Evolutionary conservation across 2,113 vertebrate genomes (phyloP).

Genomic region (Xerus inauris): DNA sequence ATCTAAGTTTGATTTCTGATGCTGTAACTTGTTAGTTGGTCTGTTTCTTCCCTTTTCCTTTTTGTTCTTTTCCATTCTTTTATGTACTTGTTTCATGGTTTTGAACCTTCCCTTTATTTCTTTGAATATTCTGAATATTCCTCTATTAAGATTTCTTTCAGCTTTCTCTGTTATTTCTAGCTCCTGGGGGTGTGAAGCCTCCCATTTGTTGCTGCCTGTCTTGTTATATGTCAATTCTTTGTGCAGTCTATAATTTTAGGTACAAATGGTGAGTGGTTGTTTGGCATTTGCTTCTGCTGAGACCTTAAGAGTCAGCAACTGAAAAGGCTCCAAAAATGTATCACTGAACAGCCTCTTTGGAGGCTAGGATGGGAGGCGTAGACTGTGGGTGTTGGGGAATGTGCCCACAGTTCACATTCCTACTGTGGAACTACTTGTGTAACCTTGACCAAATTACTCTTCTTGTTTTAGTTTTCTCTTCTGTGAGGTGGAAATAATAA

Average conservation of each 20-base stretch:
- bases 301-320: not conserved
- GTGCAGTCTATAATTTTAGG: not conserved
- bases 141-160: not conserved
- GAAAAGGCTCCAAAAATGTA: not conserved
- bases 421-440: not conserved
- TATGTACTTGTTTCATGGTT: not conserved
- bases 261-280: not conserved
- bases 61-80: not conserved
- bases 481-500: slow-evolving; percentile 32
- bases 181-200: not conserved
- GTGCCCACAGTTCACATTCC: not conserved
- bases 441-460: not conserved
- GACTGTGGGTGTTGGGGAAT: not conserved
- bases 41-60: slow-evolving; percentile 17
- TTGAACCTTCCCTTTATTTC: not conserved
- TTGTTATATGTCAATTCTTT: not conserved
- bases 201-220: not conserved
- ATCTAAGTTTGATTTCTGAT: not conserved
- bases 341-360: not conserved
- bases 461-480: not conserved
- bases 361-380: not conserved
- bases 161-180: not conserved
- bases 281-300: not conserved
- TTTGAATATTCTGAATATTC: slow-evolving; percentile 39
- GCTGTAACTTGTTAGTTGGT: not conserved